Conservation (phyloP, 2,113 vertebrate genomes). For the Brienomyrus longianalis region DNA sequence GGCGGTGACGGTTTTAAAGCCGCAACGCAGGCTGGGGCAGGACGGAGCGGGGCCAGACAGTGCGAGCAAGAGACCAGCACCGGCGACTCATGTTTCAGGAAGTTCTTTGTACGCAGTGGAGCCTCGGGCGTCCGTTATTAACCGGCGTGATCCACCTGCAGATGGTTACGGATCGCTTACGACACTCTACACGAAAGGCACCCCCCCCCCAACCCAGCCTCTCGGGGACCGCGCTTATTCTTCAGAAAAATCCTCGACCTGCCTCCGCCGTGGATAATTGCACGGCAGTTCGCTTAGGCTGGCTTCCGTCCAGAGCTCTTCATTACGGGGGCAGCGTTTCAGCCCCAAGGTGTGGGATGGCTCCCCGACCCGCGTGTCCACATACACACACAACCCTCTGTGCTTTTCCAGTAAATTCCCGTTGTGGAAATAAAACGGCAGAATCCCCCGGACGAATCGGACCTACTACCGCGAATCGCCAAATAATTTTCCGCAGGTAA, state of each 20-base stretch:
- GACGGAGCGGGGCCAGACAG: slow-evolving; percentile 19
- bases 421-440: background rate
- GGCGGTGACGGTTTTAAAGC: background rate
- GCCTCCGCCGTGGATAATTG: background rate
- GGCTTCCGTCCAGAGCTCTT: background rate
- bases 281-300: background rate
- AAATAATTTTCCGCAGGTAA: background rate
- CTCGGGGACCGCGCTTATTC: background rate
- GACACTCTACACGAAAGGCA: slow-evolving; percentile 38
- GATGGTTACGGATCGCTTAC: slow-evolving; percentile 67
- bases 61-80: slow-evolving; percentile 18
- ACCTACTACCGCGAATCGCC: background rate
- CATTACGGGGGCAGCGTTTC: slow-evolving; percentile 1
- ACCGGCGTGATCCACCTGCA: slow-evolving; percentile 65
- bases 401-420: background rate
- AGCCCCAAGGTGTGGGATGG: background rate
- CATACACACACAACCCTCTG: background rate
- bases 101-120: slow-evolving; percentile 63
- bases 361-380: background rate
- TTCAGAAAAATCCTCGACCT: background rate
- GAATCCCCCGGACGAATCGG: background rate
- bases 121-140: slow-evolving; percentile 63
- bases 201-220: slow-evolving; percentile 9
- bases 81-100: slow-evolving; percentile 60
- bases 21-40: slow-evolving; percentile 28